These are phyloP conservation scores for Hybognathus amarus DNA, from an alignment of 2,797 vertebrate genomes.

Conservation along the genomic window DNA sequence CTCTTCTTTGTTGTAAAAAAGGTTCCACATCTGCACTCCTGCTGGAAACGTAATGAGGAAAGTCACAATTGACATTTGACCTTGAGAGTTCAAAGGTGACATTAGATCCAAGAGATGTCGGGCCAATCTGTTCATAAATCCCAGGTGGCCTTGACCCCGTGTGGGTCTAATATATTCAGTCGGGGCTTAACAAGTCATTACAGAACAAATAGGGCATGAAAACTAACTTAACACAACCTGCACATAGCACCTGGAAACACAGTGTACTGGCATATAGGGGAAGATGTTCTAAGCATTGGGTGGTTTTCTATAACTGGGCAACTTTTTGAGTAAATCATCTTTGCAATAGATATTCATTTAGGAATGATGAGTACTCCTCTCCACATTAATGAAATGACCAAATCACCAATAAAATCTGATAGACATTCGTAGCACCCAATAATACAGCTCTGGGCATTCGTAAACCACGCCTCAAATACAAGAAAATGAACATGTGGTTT, in stretches of 20 bases:
- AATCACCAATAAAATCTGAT: neutral
- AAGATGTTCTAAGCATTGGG: neutral
- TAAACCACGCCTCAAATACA: no score
- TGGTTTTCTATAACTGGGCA: neutral
- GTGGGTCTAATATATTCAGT: slow-evolving; percentile 48
- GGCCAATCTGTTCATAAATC: slow-evolving; percentile 53
- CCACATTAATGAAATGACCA: neutral
- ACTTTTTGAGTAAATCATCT: neutral
- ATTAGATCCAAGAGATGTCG: slow-evolving; percentile 18
- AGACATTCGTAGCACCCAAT: no score
- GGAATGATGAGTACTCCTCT: neutral
- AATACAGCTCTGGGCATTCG: no score
- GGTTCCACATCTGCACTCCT: neutral
- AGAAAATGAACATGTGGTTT: no score
- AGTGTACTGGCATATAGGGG: neutral
- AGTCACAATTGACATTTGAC: slow-evolving; percentile 17
- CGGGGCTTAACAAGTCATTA: slow-evolving; percentile 53
- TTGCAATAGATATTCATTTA: neutral
- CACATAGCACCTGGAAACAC: slow-evolving; percentile 25
- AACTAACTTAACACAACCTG: slow-evolving; percentile 43
- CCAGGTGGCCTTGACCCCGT: slow-evolving; percentile 56
- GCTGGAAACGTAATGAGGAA: slow-evolving; percentile 6
- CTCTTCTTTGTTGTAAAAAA: neutral
- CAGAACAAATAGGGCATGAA: slow-evolving; percentile 34
- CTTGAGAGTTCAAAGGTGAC: slow-evolving; percentile 52